Evolutionary conservation across 2,888 invertebrate species (phyloP).

Genomic region (Hymenopus coronatus): DNA sequence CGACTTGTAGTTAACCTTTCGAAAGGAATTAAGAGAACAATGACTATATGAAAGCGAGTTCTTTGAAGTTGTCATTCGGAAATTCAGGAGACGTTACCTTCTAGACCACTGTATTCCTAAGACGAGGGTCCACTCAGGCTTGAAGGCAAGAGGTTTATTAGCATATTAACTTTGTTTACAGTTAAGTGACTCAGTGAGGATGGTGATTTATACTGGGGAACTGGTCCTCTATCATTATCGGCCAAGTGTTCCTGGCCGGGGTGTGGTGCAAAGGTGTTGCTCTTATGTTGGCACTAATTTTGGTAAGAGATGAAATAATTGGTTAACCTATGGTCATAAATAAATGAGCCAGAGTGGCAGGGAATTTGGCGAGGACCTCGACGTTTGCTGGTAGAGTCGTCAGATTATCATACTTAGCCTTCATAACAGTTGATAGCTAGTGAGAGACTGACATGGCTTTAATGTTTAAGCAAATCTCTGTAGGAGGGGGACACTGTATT

Average conservation of each 20-base stretch:
- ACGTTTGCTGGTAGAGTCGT: background rate
- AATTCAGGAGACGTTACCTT: background rate
- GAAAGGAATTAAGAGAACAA: no score
- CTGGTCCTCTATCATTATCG: background rate
- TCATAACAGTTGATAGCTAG: no score
- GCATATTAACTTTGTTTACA: constrained; percentile 17
- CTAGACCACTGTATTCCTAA: background rate
- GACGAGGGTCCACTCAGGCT: background rate
- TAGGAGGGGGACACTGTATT: no score
- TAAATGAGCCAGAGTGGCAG: background rate
- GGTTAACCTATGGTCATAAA: background rate
- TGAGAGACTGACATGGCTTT: no score
- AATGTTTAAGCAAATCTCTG: no score
- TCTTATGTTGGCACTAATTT: background rate
- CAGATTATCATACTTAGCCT: no score
- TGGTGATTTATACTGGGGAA: constrained; percentile 4
- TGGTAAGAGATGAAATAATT: constrained; percentile 5
- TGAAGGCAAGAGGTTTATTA: background rate
- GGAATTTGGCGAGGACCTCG: background rate
- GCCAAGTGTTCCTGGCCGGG: background rate
- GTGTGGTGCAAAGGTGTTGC: constrained; percentile 10
- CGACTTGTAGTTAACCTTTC: no score
- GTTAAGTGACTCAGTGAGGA: background rate
- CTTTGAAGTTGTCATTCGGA: no score
- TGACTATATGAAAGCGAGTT: no score